Evolutionary conservation across 2,797 vertebrate species (phyloP).

Genomic region (Eidolon dupreanum): DNA sequence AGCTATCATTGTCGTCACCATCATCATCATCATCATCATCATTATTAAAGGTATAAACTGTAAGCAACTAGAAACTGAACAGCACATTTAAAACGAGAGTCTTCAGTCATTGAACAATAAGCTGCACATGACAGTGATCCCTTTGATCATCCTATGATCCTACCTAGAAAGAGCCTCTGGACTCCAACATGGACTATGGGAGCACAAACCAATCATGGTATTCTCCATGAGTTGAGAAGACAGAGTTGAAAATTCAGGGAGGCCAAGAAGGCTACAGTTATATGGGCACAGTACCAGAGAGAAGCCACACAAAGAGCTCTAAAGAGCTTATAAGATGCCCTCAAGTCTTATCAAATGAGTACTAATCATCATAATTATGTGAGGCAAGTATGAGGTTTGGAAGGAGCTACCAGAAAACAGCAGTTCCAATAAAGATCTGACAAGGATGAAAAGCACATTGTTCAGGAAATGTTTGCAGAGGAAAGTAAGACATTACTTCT

Average conservation of each 20-base stretch:
- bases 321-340: neutral
- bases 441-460: neutral
- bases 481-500: neutral
- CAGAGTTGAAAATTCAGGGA: neutral
- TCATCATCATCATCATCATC: neutral
- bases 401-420: neutral
- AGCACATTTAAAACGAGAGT: neutral
- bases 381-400: neutral
- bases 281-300: neutral
- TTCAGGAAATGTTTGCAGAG: neutral
- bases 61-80: neutral
- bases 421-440: neutral
- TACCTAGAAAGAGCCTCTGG: too few species aligned
- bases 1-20: neutral
- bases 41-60: neutral
- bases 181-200: neutral
- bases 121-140: neutral
- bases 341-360: neutral
- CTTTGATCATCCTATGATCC: neutral
- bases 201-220: neutral
- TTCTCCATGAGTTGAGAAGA: neutral
- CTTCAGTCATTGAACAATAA: neutral
- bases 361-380: neutral
- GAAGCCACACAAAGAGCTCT: neutral
- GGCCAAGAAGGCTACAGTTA: neutral